Conservation (phyloP, 1,140 invertebrate genomes). For the Drosophila virilis region DNA sequence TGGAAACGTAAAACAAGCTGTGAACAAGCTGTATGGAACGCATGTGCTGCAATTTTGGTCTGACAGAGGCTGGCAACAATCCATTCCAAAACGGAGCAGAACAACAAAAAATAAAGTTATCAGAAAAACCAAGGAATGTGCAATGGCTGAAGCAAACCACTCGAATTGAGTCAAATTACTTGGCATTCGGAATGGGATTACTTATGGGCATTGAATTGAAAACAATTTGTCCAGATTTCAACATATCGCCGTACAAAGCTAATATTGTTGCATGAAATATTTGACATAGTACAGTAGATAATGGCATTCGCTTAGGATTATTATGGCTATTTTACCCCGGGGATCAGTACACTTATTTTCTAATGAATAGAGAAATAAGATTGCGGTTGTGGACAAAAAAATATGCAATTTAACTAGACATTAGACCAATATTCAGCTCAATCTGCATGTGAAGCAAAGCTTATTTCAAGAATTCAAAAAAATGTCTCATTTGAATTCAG, state of each 20-base stretch:
- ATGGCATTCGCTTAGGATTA: conserved; percentile 23
- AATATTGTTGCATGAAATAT: conserved; percentile 20
- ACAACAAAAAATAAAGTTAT: conserved; percentile 3
- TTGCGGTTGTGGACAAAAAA: too few species aligned
- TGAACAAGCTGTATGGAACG: conserved; percentile 39
- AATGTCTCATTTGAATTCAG: too few species aligned
- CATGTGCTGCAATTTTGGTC: conserved; percentile 40
- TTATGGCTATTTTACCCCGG: neutral
- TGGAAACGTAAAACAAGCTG: conserved; percentile 30
- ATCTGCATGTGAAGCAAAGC: too few species aligned
- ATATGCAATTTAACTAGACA: too few species aligned
- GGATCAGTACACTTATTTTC: too few species aligned
- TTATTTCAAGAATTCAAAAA: too few species aligned
- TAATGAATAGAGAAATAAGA: too few species aligned
- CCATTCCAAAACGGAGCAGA: neutral
- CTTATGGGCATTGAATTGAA: conserved; percentile 42
- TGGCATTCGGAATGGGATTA: conserved; percentile 40
- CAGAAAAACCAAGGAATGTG: conserved; percentile 34
- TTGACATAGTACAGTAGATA: conserved; percentile 6
- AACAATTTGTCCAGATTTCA: conserved; percentile 45
- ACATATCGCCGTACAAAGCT: conserved; percentile 21
- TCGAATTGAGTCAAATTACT: conserved; percentile 50
- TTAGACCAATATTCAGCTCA: too few species aligned
- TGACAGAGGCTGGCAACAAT: too few species aligned
- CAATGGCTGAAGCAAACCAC: conserved; percentile 37